Conservation (phyloP, 2,797 vertebrate species). For the Coendou prehensilis region DNA sequence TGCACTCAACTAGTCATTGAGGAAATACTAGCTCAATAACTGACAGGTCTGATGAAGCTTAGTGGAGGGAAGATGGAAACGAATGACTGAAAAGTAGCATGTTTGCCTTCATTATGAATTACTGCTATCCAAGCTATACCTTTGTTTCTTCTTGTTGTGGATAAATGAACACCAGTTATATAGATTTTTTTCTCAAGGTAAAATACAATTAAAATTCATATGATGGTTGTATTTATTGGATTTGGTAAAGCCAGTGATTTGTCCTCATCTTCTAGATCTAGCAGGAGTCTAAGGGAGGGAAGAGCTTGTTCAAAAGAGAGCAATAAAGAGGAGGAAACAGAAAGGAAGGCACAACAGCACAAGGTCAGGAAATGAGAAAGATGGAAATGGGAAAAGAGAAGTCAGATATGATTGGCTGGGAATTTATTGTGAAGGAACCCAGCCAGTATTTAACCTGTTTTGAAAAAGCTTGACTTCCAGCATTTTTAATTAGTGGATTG, state of each 20-base stretch:
- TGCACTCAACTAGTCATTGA: neutral
- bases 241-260: slow-evolving; percentile 34
- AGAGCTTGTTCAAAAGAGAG: slow-evolving; percentile 53
- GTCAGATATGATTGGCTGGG: slow-evolving; percentile 68
- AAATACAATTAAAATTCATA: slow-evolving; percentile 59
- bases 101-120: slow-evolving; percentile 45
- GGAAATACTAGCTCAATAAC: slow-evolving; percentile 6
- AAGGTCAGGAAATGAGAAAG: slow-evolving; percentile 68
- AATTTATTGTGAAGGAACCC: slow-evolving; percentile 80
- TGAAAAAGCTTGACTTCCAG: slow-evolving; percentile 83
- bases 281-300: neutral
- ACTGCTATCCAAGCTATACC: neutral
- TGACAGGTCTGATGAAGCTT: neutral
- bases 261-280: slow-evolving; percentile 4
- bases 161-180: neutral
- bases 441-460: slow-evolving; percentile 85
- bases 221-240: neutral
- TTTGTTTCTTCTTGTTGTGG: neutral
- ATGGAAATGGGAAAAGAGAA: slow-evolving; percentile 75
- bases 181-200: slow-evolving; percentile 6
- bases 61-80: slow-evolving; percentile 1
- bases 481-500: slow-evolving; percentile 85
- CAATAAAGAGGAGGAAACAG: neutral
- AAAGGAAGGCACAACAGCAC: neutral
- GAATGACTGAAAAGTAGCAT: slow-evolving; percentile 22